A percentile compares a stretch with the other conserved stretches of the same genome.
These are phyloP conservation scores for Chelonus formosanus DNA, from an alignment of 2,888 invertebrate species.

Conservation along the genomic window DNA sequence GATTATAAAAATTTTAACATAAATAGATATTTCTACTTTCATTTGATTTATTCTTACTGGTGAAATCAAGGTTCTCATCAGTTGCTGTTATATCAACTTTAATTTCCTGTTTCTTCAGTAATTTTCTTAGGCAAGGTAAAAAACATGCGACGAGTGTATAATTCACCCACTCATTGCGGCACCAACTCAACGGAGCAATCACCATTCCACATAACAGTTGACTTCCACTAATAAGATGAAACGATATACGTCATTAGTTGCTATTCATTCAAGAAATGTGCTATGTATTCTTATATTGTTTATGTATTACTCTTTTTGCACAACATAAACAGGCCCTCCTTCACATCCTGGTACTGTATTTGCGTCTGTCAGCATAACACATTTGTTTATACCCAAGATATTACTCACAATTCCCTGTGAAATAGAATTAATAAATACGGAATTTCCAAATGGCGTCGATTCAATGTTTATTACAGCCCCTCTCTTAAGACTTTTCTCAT, in stretches of 20 bases:
- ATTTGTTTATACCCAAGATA: slow-evolving; percentile 67
- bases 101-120: slow-evolving; percentile 40
- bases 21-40: too few species aligned
- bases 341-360: slow-evolving; percentile 71
- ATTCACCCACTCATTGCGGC: slow-evolving; percentile 73
- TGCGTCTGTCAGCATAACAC: slow-evolving; percentile 70
- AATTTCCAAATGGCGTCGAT: slow-evolving; percentile 64
- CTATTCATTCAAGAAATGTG: slow-evolving; percentile 16
- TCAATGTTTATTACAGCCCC: slow-evolving; percentile 52
- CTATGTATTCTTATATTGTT: not conserved
- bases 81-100: slow-evolving; percentile 8
- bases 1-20: too few species aligned
- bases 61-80: slow-evolving; percentile 5
- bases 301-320: slow-evolving; percentile 42
- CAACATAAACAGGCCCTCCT: slow-evolving; percentile 69
- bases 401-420: slow-evolving; percentile 71
- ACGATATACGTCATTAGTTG: slow-evolving; percentile 27
- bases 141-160: slow-evolving; percentile 70
- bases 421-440: slow-evolving; percentile 70
- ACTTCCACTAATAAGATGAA: slow-evolving; percentile 35
- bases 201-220: slow-evolving; percentile 66
- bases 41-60: slow-evolving; percentile 3
- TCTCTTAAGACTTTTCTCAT: slow-evolving; percentile 39
- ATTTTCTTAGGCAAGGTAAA: slow-evolving; percentile 65
- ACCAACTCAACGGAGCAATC: slow-evolving; percentile 71